Conservation (phyloP, 1,140 invertebrate genomes). For the Drosophila watanabei region DNA sequence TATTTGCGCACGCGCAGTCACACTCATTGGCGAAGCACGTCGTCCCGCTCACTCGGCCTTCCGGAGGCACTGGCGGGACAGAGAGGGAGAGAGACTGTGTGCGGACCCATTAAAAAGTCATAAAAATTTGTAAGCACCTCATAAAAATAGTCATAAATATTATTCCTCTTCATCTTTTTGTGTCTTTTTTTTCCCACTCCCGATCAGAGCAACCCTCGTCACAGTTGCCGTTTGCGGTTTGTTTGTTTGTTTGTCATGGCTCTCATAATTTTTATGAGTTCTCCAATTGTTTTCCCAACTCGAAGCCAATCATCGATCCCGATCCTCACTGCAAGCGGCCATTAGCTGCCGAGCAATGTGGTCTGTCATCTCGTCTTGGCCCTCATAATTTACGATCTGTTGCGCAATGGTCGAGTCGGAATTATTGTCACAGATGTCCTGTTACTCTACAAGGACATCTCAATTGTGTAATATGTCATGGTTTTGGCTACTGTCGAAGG, state of each 20-base stretch:
- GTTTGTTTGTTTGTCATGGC: slow-evolving; percentile 55
- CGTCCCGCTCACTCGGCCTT: slow-evolving; percentile 25
- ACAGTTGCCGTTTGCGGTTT: slow-evolving; percentile 65
- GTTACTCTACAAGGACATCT: slow-evolving; percentile 51
- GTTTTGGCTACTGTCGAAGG: slow-evolving; percentile 41
- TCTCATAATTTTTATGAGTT: slow-evolving; percentile 83
- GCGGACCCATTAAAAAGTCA: slow-evolving; percentile 85
- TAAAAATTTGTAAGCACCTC: slow-evolving; percentile 86
- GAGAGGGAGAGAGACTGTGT: slow-evolving; percentile 47
- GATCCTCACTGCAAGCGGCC: slow-evolving; percentile 67
- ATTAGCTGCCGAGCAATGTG: slow-evolving; percentile 51
- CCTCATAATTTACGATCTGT: slow-evolving; percentile 63
- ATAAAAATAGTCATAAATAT: slow-evolving; percentile 86
- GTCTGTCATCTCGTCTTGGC: slow-evolving; percentile 22
- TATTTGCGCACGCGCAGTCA: slow-evolving; percentile 85
- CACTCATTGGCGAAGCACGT: slow-evolving; percentile 50
- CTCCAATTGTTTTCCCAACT: slow-evolving; percentile 70
- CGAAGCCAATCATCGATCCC: slow-evolving; percentile 56
- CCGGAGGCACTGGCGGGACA: slow-evolving; percentile 2
- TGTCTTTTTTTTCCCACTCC: slow-evolving; percentile 29
- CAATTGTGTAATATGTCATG: slow-evolving; percentile 45
- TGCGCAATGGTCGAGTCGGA: slow-evolving; percentile 51
- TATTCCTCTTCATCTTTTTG: slow-evolving; percentile 69
- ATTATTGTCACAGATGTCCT: slow-evolving; percentile 22
- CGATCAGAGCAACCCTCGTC: slow-evolving; percentile 63